Conservation (phyloP, 1,140 invertebrate genomes). For the Thaumatotibia leucotreta region DNA sequence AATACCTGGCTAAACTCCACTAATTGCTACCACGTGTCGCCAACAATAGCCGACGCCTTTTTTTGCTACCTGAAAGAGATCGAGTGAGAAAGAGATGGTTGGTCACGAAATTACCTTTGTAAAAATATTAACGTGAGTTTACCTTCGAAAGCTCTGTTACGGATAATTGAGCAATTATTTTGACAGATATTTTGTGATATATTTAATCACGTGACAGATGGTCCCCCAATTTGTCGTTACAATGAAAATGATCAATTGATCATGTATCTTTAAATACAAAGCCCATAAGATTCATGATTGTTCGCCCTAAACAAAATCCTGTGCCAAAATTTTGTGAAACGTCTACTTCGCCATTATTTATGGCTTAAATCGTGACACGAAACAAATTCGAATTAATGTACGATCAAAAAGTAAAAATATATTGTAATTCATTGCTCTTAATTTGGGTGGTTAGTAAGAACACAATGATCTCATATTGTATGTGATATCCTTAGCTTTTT, state of each 20-base stretch:
- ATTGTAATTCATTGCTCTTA: background rate
- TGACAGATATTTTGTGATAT: background rate
- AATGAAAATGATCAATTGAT: background rate
- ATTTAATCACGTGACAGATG: background rate
- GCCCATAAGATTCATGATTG: background rate
- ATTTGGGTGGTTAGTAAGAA: background rate
- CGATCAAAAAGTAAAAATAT: background rate
- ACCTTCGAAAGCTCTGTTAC: background rate
- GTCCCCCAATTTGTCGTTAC: background rate
- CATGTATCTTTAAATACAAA: background rate
- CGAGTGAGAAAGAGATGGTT: background rate
- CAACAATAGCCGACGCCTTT: conserved; percentile 21
- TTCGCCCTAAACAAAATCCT: background rate
- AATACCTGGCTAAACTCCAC: conserved; percentile 21
- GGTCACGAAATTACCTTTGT: background rate
- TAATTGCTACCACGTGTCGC: conserved; percentile 36
- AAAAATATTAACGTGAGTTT: background rate
- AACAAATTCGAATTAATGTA: background rate
- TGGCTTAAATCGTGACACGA: background rate
- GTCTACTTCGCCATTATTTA: background rate
- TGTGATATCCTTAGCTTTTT: too few relatives aligned
- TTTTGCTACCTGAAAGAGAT: conserved; percentile 15
- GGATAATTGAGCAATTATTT: background rate
- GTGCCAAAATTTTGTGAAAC: background rate
- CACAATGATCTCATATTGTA: background rate